A percentile compares a stretch with the other conserved stretches of the same genome.
These are phyloP conservation scores for Holothuria glaberrima DNA, from an alignment of 35 echinoderm and acorn worm species.

Conservation along the genomic window DNA sequence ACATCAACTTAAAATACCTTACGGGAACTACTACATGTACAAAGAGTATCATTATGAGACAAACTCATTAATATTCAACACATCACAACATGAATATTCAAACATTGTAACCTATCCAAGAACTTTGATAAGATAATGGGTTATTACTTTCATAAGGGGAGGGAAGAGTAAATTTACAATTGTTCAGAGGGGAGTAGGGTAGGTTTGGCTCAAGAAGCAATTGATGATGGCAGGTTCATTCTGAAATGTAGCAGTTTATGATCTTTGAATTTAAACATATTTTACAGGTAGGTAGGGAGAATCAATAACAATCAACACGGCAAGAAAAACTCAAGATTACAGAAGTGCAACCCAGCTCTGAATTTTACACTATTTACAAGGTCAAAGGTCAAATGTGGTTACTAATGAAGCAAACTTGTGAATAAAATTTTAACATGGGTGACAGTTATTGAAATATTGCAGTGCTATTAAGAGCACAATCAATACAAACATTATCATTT, in stretches of 20 bases:
- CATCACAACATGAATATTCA: no score
- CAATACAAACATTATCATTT: background rate
- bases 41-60: no score
- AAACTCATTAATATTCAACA: no score
- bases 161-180: background rate
- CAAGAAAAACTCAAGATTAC: background rate
- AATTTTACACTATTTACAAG: constrained; percentile 25
- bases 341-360: background rate
- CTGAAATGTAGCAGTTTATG: background rate
- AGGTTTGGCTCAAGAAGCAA: background rate
- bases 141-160: background rate
- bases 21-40: no score
- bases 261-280: background rate
- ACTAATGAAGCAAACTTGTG: background rate
- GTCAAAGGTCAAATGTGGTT: background rate
- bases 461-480: background rate
- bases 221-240: background rate
- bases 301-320: constrained; percentile 2
- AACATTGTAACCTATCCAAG: no score
- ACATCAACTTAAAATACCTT: no score
- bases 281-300: background rate
- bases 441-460: background rate
- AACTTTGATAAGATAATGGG: no score
- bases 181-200: background rate
- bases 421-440: background rate